phyloP scores from a whole-genome alignment of 2,113 vertebrate genomes.

The Vombatus ursinus region DNA sequence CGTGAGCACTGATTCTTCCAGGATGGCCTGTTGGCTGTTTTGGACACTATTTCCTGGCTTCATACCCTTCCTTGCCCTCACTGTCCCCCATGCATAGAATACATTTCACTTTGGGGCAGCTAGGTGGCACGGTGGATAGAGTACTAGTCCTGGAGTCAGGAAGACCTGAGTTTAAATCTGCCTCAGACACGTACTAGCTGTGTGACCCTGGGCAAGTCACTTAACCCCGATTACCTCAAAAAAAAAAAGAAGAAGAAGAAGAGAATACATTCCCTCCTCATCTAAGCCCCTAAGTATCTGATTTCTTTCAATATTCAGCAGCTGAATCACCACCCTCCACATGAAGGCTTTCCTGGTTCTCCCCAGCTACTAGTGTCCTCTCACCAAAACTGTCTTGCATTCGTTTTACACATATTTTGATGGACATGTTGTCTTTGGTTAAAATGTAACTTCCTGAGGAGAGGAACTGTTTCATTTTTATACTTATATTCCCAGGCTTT shows the following conservation, averaged over 20 bases:
- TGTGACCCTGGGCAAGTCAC: too few relatives aligned
- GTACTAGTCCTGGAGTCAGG: too few relatives aligned
- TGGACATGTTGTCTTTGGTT: not conserved
- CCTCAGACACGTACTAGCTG: too few relatives aligned
- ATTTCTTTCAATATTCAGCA: not conserved
- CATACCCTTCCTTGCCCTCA: too few relatives aligned
- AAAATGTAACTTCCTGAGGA: not conserved
- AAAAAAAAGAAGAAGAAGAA: not conserved
- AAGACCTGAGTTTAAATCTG: too few relatives aligned
- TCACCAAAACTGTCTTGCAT: not conserved
- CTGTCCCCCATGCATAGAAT: not conserved
- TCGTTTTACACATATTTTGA: not conserved
- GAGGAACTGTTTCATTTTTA: not conserved
- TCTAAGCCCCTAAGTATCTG: not conserved
- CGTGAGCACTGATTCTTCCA: not conserved
- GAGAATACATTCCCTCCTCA: not conserved
- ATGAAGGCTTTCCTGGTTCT: not conserved
- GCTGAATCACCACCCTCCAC: not conserved
- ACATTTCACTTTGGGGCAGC: too few relatives aligned
- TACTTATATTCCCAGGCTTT: not conserved
- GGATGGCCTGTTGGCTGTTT: not conserved
- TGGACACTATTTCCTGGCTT: not conserved
- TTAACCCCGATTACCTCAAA: too few relatives aligned
- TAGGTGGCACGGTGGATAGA: too few relatives aligned
- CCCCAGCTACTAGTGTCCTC: not conserved